A percentile compares a stretch with the other conserved stretches of the same genome.
Evolutionary conservation across 2,113 vertebrate species (phyloP).

Genomic region (Otus sunia): DNA sequence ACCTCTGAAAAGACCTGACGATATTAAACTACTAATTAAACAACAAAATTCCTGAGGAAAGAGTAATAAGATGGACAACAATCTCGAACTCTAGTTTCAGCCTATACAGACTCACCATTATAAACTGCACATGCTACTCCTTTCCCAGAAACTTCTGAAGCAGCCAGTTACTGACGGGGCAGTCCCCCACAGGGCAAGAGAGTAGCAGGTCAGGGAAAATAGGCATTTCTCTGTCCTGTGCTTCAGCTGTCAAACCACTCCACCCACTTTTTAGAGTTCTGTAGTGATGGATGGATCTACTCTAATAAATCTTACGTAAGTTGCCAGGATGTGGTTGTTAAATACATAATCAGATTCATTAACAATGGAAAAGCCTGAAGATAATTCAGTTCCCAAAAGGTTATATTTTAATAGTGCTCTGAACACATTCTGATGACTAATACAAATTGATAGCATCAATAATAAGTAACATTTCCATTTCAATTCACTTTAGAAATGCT

Average conservation of each 20-base stretch:
- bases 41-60: neutral
- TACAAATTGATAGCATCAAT: neutral
- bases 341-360: neutral
- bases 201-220: neutral
- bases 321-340: neutral
- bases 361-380: neutral
- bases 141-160: neutral
- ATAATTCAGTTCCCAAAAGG: neutral
- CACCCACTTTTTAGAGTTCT: neutral
- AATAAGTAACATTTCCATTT: neutral
- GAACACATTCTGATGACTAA: neutral
- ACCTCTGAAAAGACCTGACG: neutral
- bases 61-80: neutral
- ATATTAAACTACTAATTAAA: neutral
- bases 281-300: neutral
- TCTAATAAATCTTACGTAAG: neutral
- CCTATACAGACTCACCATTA: neutral
- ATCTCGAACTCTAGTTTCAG: neutral
- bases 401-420: neutral
- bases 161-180: neutral
- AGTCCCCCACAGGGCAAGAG: neutral
- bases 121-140: fast-evolving
- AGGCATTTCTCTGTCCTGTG: neutral
- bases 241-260: neutral
- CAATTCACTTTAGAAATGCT: neutral